Conservation (phyloP, 1,140 invertebrate genomes). For the Bombus consobrinus region DNA sequence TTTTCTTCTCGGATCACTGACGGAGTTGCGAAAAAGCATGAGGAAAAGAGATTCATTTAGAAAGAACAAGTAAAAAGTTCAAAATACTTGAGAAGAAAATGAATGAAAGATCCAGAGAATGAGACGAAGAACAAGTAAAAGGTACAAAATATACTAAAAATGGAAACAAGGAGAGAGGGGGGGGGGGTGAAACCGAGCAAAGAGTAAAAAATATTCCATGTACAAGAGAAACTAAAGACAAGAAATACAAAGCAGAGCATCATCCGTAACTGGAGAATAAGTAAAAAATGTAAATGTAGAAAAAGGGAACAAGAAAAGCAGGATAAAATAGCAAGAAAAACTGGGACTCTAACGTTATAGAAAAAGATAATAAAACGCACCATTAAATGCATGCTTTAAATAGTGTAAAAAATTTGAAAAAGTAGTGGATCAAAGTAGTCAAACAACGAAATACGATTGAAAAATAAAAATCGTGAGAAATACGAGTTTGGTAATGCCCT, state of each 20-base stretch:
- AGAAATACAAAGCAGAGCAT: not conserved
- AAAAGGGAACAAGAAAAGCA: not conserved
- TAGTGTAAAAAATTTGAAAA: too few relatives aligned
- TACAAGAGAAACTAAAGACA: not conserved
- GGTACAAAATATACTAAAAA: not conserved
- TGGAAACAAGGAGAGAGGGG: not conserved
- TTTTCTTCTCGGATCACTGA: too few relatives aligned
- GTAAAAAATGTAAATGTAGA: not conserved
- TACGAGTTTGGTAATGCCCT: not conserved
- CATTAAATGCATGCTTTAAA: too few relatives aligned
- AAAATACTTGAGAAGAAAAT: not conserved
- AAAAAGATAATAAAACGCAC: not conserved
- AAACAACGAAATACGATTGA: not conserved
- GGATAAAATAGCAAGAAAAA: not conserved
- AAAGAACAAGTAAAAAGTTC: not conserved
- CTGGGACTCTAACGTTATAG: not conserved
- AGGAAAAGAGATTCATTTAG: not conserved
- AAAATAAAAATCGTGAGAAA: not conserved
- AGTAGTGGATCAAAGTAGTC: not conserved
- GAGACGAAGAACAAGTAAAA: not conserved
- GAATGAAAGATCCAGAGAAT: too few relatives aligned
- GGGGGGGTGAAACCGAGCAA: too few relatives aligned
- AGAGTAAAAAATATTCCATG: too few relatives aligned
- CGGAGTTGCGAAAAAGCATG: not conserved
- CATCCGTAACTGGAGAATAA: too few relatives aligned